Evolutionary conservation across 2,113 vertebrate species (phyloP).

Genomic region (Channa argus): DNA sequence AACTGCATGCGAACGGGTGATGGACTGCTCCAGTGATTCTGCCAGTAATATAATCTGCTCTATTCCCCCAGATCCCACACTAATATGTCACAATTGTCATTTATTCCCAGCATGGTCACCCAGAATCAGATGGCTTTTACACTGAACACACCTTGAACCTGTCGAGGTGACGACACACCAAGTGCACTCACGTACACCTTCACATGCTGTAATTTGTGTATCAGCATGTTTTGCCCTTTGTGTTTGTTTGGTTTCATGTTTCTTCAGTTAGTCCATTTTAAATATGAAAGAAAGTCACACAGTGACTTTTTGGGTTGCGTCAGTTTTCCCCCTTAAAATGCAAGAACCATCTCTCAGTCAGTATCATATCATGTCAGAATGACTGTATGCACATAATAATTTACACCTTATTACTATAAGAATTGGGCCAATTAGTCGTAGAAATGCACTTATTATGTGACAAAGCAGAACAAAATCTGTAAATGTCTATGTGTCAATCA

Average conservation of each 20-base stretch:
- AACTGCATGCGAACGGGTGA: slow-evolving; percentile 69
- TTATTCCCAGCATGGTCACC: slow-evolving; percentile 71
- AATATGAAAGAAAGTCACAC: slow-evolving; percentile 11
- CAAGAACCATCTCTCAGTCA: background rate
- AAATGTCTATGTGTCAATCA: slow-evolving; percentile 40
- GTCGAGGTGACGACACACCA: slow-evolving; percentile 69
- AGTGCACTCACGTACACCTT: slow-evolving; percentile 27
- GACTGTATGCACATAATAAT: slow-evolving; percentile 2
- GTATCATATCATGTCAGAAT: slow-evolving; percentile 13
- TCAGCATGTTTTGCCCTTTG: slow-evolving; percentile 37
- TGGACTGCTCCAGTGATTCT: slow-evolving; percentile 71
- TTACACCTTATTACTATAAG: slow-evolving; percentile 25
- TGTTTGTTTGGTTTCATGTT: slow-evolving; percentile 24
- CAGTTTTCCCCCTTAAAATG: background rate
- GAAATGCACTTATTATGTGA: slow-evolving; percentile 17
- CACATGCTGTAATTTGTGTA: slow-evolving; percentile 32
- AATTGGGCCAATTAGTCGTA: slow-evolving; percentile 27
- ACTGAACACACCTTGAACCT: slow-evolving; percentile 56
- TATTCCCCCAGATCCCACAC: slow-evolving; percentile 78
- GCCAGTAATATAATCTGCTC: slow-evolving; percentile 75
- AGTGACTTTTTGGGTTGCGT: background rate
- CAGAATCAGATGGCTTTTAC: slow-evolving; percentile 71
- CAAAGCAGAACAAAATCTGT: slow-evolving; percentile 22
- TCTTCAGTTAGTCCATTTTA: slow-evolving; percentile 9
- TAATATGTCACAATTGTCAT: slow-evolving; percentile 82